These are phyloP conservation scores for Eospalax fontanierii DNA, from an alignment of 2,797 vertebrate species.

Conservation along the genomic window DNA sequence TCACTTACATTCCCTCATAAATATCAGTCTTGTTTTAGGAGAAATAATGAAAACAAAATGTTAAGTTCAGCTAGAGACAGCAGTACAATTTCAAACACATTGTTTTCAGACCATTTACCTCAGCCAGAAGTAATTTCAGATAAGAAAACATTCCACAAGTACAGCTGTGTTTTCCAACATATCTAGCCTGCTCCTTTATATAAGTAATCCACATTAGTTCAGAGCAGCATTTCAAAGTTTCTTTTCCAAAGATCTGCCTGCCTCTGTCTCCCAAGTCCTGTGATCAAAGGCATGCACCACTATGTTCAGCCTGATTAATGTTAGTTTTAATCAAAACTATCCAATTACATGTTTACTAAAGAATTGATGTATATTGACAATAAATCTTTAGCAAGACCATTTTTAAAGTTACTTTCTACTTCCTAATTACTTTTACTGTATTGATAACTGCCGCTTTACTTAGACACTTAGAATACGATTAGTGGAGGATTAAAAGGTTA, in stretches of 20 bases:
- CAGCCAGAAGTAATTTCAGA: neutral
- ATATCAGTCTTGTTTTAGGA: neutral
- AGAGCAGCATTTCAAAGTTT: neutral
- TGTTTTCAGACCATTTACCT: neutral
- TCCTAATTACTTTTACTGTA: slow-evolving; percentile 31
- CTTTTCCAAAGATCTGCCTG: neutral
- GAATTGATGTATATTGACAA: neutral
- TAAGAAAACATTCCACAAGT: neutral
- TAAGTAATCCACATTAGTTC: slow-evolving; percentile 1
- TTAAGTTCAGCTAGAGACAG: neutral
- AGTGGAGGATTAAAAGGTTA: neutral
- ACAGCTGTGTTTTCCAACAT: neutral
- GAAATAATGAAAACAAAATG: neutral
- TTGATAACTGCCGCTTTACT: slow-evolving; percentile 26
- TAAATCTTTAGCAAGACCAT: neutral
- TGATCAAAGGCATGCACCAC: too few relatives aligned
- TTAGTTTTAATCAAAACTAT: slow-evolving; percentile 7
- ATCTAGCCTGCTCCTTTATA: neutral
- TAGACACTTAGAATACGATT: slow-evolving; percentile 15
- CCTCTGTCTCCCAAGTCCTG: too few relatives aligned
- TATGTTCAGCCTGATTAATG: neutral
- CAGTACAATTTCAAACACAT: neutral
- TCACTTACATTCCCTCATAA: neutral
- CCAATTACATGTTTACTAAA: neutral
- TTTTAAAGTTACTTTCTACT: neutral